Percentiles rank a stretch among this genome's conserved stretches.
Evolutionary conservation across 2,888 invertebrate species (phyloP).

Genomic region (Noctua janthina): DNA sequence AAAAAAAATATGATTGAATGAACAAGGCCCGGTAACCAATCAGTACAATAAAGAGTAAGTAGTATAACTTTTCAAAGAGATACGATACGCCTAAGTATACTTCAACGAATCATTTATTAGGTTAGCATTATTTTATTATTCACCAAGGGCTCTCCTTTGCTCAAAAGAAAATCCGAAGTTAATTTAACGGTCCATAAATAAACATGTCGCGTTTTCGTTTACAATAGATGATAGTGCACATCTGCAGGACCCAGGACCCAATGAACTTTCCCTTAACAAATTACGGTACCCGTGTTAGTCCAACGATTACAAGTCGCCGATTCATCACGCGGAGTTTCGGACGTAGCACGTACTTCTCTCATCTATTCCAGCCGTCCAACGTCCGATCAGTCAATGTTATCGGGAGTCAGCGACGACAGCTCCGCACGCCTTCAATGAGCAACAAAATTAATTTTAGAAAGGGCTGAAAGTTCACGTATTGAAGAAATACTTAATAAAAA

Average conservation of each 20-base stretch:
- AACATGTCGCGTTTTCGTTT: slow-evolving; percentile 76
- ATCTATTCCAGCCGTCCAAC: slow-evolving; percentile 84
- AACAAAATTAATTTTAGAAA: slow-evolving; percentile 82
- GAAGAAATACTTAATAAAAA: slow-evolving; percentile 54
- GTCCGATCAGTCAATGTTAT: slow-evolving; percentile 87
- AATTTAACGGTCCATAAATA: slow-evolving; percentile 67
- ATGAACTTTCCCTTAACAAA: slow-evolving; percentile 82
- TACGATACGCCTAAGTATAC: slow-evolving; percentile 3
- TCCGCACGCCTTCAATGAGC: slow-evolving; percentile 77
- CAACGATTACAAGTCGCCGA: slow-evolving; percentile 88
- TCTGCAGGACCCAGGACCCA: slow-evolving; percentile 75
- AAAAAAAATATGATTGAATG: no score
- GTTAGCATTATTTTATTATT: slow-evolving; percentile 40
- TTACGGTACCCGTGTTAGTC: slow-evolving; percentile 86
- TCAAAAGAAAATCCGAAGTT: slow-evolving; percentile 48
- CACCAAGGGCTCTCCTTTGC: slow-evolving; percentile 25
- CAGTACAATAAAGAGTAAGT: background rate
- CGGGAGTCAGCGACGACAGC: slow-evolving; percentile 76
- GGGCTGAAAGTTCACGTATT: slow-evolving; percentile 58
- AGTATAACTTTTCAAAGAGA: slow-evolving; percentile 11
- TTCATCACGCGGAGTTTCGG: slow-evolving; percentile 84
- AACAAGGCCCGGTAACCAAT: no score
- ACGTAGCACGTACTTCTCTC: slow-evolving; percentile 85
- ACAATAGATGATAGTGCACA: slow-evolving; percentile 82
- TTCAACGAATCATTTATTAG: slow-evolving; percentile 24